phyloP scores from a whole-genome alignment of 1,140 invertebrate species.

The Lucilia sericata region DNA sequence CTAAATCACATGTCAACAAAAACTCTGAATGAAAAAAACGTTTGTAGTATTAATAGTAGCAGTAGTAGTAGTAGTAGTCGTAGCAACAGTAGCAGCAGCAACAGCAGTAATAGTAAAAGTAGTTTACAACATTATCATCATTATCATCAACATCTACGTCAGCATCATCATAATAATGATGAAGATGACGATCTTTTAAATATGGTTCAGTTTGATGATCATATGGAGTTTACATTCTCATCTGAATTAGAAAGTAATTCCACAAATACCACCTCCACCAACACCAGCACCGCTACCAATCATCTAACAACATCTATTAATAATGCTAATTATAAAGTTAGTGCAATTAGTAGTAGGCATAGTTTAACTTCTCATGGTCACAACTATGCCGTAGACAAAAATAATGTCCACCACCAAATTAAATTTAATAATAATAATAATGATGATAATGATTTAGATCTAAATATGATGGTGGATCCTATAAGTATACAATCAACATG shows the following conservation, averaged over 20 bases:
- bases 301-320: background rate
- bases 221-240: constrained; percentile 19
- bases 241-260: background rate
- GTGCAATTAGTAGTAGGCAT: background rate
- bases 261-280: background rate
- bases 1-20: background rate
- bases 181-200: constrained; percentile 23
- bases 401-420: background rate
- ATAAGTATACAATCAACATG: constrained; percentile 5
- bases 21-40: background rate
- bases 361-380: background rate
- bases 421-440: background rate
- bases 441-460: constrained; percentile 28
- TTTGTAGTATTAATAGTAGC: background rate
- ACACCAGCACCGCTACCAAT: background rate
- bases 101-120: background rate
- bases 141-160: background rate
- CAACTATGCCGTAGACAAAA: background rate
- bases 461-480: constrained; percentile 1
- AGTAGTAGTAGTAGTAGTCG: background rate
- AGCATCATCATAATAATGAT: background rate
- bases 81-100: background rate
- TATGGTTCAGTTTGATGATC: constrained; percentile 40
- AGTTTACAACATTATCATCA: background rate
- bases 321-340: background rate